Conservation (phyloP, 2,113 vertebrate genomes). For the Toxostoma redivivum region DNA sequence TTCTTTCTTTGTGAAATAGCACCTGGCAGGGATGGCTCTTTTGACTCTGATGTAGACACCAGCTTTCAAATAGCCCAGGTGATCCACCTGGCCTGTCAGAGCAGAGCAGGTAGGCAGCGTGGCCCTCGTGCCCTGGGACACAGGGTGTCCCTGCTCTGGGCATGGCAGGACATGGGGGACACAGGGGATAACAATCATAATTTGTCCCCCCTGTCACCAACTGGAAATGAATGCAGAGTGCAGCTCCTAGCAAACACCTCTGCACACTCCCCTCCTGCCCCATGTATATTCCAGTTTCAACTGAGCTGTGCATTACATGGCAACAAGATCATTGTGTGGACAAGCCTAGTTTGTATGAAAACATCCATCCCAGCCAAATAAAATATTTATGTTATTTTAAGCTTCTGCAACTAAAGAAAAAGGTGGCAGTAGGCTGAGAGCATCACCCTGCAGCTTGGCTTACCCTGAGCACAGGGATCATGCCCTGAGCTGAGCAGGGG, state of each 20-base stretch:
- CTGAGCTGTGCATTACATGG: background rate
- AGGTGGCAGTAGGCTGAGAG: background rate
- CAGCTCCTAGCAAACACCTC: background rate
- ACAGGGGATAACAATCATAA: background rate
- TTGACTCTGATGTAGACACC: background rate
- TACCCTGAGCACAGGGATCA: fast-evolving
- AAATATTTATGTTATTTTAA: background rate
- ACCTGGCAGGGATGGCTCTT: background rate
- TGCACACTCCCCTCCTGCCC: background rate
- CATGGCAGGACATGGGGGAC: fast-evolving
- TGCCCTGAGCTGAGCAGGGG: background rate
- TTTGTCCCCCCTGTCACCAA: background rate
- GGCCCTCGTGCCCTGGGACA: background rate
- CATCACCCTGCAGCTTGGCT: background rate
- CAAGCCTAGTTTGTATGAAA: background rate
- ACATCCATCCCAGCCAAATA: background rate
- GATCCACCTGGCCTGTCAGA: background rate
- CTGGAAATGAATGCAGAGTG: background rate
- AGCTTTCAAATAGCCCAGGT: background rate
- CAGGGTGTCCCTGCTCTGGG: background rate
- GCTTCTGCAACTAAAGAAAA: background rate
- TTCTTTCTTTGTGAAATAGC: background rate
- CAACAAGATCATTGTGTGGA: background rate
- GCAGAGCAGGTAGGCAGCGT: fast-evolving
- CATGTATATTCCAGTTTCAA: background rate